These are phyloP conservation scores for Heliconius erato DNA, from an alignment of 2,888 invertebrate species.

Conservation along the genomic window DNA sequence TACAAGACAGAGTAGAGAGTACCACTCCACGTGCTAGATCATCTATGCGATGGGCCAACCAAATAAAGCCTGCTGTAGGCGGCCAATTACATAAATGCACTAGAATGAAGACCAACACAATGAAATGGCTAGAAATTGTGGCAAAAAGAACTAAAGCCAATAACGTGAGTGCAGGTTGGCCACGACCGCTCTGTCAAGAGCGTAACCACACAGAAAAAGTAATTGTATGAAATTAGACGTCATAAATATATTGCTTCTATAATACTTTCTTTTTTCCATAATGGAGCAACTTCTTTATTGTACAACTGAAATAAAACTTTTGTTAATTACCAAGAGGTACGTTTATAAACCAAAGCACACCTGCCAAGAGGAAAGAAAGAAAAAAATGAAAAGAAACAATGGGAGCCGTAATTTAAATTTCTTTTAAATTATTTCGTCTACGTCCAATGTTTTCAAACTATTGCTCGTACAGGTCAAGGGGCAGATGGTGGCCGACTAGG, in stretches of 20 bases:
- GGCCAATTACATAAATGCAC: too few relatives aligned
- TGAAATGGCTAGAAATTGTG: too few relatives aligned
- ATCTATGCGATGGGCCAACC: too few relatives aligned
- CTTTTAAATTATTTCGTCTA: conserved; percentile 67
- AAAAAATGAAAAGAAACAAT: conserved; percentile 65
- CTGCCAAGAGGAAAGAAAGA: background rate
- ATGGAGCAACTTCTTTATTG: background rate
- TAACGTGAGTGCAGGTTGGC: too few relatives aligned
- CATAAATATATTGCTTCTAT: background rate
- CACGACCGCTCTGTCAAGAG: too few relatives aligned
- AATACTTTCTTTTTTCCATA: background rate
- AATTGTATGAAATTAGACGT: background rate
- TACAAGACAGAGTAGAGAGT: too few relatives aligned
- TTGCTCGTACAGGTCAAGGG: conserved; percentile 44
- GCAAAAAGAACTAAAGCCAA: too few relatives aligned
- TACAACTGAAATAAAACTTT: background rate
- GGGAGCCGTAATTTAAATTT: conserved; percentile 73
- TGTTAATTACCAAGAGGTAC: background rate
- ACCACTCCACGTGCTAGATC: too few relatives aligned
- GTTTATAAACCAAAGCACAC: conserved; percentile 2
- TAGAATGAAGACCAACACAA: too few relatives aligned
- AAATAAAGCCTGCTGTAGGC: too few relatives aligned
- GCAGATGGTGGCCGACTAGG: background rate
- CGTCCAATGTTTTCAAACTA: conserved; percentile 64
- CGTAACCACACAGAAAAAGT: too few relatives aligned